Base-by-base conservation (phyloP, 2,797 vertebrate species). In the Hypotaenidia okinawae region DNA sequence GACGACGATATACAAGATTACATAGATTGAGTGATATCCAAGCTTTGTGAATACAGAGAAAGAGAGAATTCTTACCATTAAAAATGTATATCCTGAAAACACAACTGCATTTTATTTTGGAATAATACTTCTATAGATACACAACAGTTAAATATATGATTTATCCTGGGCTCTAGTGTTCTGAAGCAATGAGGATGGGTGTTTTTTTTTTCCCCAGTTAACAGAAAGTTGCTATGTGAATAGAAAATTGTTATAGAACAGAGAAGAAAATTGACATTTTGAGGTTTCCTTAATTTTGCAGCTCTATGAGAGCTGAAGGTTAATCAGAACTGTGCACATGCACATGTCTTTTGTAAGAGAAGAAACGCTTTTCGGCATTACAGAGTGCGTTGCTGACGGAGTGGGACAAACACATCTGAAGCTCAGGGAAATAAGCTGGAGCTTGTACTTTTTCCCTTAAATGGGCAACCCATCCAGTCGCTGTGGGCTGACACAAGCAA, bases 381-480 rank as follows among this genome's bases (percentile, higher is more conserved):
- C 66, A 75, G 75, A 74, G 47, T 30, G 49, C 30, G 35, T 82
- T 89, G 78, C 93, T 91, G 84, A 91, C 66, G 54, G 74, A 94
- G 51, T 47, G 81, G 92, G 84, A 75, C 75, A 96, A 91, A 97
- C 95, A 91, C 80, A 94, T 76, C 87, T 13, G 23, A 90, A 94
- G 57, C 33, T 70, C 47, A 89, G 86, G 92, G 95, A 97, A 97
- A 96, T 78, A 83, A 74, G 72, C 62, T 89, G 87, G 87, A 87
- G 96, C 91, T 77, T 94, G 87, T 75, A 84, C 41, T 94, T 95
- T 97, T 97, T 89, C 58, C 95, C 97, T 97, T 97, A 97, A 97
- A 96, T 97, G 96, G 93, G 89, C 92, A 95, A 74, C 93, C 77
- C 41, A 0, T 61, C 58, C 73, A 54, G 14, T 58, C 90, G 64